phyloP scores from a whole-genome alignment of 1,140 invertebrate species.

The Lucilia cuprina region DNA sequence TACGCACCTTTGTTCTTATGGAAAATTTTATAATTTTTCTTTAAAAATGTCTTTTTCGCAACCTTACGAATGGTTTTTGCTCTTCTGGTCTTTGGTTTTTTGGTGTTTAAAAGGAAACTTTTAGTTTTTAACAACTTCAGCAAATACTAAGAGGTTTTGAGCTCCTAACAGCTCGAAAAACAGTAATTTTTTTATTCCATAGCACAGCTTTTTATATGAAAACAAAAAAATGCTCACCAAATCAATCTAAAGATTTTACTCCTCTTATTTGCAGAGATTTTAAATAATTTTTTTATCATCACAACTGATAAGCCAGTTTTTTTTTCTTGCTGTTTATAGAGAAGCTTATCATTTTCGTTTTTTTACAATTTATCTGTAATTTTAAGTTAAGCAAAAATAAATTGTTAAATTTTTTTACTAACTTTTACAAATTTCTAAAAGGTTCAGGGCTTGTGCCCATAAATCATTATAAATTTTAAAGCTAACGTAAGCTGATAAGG shows the following conservation, averaged over 20 bases:
- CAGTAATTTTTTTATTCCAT: background rate
- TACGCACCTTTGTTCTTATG: slow-evolving; percentile 17
- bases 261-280: background rate
- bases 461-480: too few species aligned
- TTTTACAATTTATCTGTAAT: background rate
- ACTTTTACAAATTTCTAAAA: too few species aligned
- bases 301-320: background rate
- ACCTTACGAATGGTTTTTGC: slow-evolving; percentile 36
- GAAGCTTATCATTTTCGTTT: slow-evolving; percentile 31
- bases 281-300: too few species aligned
- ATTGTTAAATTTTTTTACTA: background rate
- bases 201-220: background rate
- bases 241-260: background rate
- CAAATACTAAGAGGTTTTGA: slow-evolving; percentile 30
- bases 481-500: too few species aligned
- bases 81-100: background rate
- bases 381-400: background rate
- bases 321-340: background rate
- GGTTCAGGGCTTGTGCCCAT: too few species aligned
- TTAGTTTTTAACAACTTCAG: slow-evolving; percentile 14
- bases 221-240: background rate
- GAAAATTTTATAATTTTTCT: too few species aligned
- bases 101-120: background rate
- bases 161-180: slow-evolving; percentile 38
- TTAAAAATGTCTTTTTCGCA: background rate